Evolutionary conservation across 2,113 vertebrate genomes (phyloP).

Genomic region (Axis porcinus): DNA sequence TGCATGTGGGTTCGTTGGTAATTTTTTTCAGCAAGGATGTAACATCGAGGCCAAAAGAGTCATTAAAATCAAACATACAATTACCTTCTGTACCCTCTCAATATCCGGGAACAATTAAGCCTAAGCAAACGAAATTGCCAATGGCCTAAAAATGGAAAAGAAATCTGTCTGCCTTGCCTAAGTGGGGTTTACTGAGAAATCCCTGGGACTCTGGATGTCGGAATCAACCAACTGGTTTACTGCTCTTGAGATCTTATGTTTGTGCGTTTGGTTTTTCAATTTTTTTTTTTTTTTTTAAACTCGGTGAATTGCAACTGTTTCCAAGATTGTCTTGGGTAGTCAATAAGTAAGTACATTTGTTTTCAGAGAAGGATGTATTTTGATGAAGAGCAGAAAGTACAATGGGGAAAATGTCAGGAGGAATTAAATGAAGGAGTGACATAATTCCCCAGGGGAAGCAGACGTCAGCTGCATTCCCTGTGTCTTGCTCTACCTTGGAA

Average conservation of each 20-base stretch:
- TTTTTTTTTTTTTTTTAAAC: neutral
- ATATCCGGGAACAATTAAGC: slow-evolving; percentile 67
- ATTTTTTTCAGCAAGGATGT: neutral
- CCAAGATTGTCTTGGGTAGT: slow-evolving; percentile 34
- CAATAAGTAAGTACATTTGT: slow-evolving; percentile 39
- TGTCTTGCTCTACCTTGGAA: slow-evolving; percentile 81
- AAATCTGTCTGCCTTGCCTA: neutral
- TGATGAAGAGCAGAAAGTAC: slow-evolving; percentile 72
- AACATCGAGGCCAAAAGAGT: slow-evolving; percentile 46
- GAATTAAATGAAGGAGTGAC: slow-evolving; percentile 79
- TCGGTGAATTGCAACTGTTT: slow-evolving; percentile 20
- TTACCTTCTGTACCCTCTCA: slow-evolving; percentile 45
- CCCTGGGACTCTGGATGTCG: neutral
- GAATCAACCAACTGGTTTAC: neutral
- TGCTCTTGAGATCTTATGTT: neutral
- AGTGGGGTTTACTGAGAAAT: neutral
- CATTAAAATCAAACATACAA: slow-evolving; percentile 58
- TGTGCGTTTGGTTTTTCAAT: neutral
- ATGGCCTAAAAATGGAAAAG: slow-evolving; percentile 19
- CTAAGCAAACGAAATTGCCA: slow-evolving; percentile 51
- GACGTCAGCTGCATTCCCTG: slow-evolving; percentile 75
- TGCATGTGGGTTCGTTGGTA: neutral
- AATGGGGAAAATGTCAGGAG: slow-evolving; percentile 77
- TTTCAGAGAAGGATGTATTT: slow-evolving; percentile 60
- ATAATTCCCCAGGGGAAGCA: slow-evolving; percentile 79